Evolutionary conservation across 2,113 vertebrate species (phyloP), one percentile per base, ranked within the genome.

Genomic region (Mugil cephalus): DNA sequence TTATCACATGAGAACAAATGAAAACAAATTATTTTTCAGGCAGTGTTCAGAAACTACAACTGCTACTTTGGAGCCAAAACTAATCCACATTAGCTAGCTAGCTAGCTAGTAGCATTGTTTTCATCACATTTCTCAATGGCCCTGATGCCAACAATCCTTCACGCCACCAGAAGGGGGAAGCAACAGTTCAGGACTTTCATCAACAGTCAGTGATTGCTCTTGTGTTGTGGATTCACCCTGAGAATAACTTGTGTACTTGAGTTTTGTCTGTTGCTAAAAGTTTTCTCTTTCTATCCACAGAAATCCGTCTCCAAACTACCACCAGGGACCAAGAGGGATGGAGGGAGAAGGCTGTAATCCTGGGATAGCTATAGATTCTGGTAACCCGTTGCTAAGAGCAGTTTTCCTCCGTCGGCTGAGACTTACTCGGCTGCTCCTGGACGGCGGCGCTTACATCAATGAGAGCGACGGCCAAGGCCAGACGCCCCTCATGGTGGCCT

Each of bases 401-500:
- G 96, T 98, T n/a, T 96, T 96, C 63, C 94, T 96, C 45, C 93
- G 96, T 46, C 93, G 96, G 7, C 94, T 98, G 11, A 94, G 96
- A 8, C 95, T 99, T 42, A 96, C 98, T 0, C 90, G 97, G 2
- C 94, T 99, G 43, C 80, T 99, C 0, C 83, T 99, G 3, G 98
- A 99, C 77, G 97, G 96, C 0, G 97, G 96, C 0, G 96, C 96
- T 46, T 99, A 97, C 74, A 85, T 98, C 77, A 98, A 98, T 0
- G 97, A 99, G 85, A 98, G 97, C 73, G 97, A 99, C 10, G 88
- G 96, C 62, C 88, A 93, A 0, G 96, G 97, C 0, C 95, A 96
- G 86, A 99, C 97, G 0, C 96, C 96, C 0, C 86, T 99, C 11
- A 98, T 98, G 96, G 93, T 97, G 1, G 96, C 97, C 39, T 98